A percentile compares a stretch with the other conserved stretches of the same genome.
Evolutionary conservation across 2,888 invertebrate genomes (phyloP).

Genomic region (Caradrina kadenii): DNA sequence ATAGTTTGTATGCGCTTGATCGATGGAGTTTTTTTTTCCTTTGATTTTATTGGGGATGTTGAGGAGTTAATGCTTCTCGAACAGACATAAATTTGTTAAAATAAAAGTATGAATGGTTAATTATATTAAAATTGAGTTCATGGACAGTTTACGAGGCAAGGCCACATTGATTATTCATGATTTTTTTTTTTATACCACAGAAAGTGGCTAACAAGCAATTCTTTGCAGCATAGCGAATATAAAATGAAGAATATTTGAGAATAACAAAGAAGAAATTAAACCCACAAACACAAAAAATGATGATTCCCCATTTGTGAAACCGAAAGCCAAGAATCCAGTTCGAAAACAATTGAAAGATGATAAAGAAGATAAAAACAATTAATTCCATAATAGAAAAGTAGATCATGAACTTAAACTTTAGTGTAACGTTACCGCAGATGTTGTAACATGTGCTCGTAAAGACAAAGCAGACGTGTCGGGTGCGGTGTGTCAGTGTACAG

Average conservation of each 20-base stretch:
- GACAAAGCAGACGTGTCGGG: slow-evolving; percentile 45
- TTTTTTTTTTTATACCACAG: too few species aligned
- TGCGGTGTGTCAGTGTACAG: slow-evolving; percentile 37
- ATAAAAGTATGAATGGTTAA: too few species aligned
- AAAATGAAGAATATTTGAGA: not conserved
- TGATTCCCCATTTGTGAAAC: not conserved
- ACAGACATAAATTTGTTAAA: too few species aligned
- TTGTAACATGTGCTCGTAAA: slow-evolving; percentile 34
- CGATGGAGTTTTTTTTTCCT: slow-evolving; percentile 9
- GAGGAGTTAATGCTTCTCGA: not conserved
- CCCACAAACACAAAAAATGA: not conserved
- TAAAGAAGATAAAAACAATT: not conserved
- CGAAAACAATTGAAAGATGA: not conserved
- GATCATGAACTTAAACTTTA: slow-evolving; percentile 60
- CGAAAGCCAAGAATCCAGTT: not conserved
- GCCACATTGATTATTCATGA: not conserved
- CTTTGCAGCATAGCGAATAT: not conserved
- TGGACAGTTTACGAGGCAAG: too few species aligned
- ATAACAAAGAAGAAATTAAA: not conserved
- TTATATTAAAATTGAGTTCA: too few species aligned
- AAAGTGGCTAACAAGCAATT: too few species aligned
- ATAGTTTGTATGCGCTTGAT: slow-evolving; percentile 2
- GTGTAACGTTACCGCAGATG: slow-evolving; percentile 32
- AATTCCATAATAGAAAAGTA: slow-evolving; percentile 25
- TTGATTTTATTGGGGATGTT: not conserved